These are phyloP conservation scores for Elachura formosa DNA, from an alignment of 2,113 vertebrate genomes.

Conservation along the genomic window DNA sequence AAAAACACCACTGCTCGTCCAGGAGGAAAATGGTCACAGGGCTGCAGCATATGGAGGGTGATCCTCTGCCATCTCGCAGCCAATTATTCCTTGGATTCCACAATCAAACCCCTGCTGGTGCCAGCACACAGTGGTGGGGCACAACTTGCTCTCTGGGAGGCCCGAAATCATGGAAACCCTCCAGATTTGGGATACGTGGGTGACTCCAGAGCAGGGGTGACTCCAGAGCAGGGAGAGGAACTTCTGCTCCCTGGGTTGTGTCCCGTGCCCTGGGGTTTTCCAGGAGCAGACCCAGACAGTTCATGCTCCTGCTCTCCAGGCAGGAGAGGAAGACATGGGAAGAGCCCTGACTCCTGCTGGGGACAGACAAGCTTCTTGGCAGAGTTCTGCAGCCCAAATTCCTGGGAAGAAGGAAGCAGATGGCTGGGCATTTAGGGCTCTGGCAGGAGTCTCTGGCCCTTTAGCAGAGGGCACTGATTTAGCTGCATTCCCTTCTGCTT, in stretches of 20 bases:
- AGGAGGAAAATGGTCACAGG: neutral
- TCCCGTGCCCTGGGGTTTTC: rapidly evolving
- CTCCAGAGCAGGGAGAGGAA: neutral
- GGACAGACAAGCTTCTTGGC: neutral
- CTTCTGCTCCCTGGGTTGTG: neutral
- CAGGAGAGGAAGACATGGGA: neutral
- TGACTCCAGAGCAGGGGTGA: no score
- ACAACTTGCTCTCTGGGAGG: neutral
- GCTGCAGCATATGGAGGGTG: constrained; percentile 31
- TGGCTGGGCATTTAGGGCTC: neutral
- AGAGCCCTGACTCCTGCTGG: neutral
- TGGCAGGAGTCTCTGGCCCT: neutral
- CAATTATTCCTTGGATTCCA: constrained; percentile 25
- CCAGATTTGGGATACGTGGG: neutral
- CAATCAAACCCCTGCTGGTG: neutral
- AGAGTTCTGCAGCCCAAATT: neutral
- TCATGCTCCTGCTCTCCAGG: neutral
- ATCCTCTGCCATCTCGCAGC: neutral
- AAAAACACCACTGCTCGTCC: neutral
- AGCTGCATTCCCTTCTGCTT: neutral
- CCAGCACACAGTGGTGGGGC: rapidly evolving
- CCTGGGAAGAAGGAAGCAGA: neutral
- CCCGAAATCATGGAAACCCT: neutral
- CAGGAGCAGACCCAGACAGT: neutral
- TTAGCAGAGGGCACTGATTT: neutral